Evolutionary conservation across 2,113 vertebrate genomes (phyloP).

Genomic region (Mixornis gularis): DNA sequence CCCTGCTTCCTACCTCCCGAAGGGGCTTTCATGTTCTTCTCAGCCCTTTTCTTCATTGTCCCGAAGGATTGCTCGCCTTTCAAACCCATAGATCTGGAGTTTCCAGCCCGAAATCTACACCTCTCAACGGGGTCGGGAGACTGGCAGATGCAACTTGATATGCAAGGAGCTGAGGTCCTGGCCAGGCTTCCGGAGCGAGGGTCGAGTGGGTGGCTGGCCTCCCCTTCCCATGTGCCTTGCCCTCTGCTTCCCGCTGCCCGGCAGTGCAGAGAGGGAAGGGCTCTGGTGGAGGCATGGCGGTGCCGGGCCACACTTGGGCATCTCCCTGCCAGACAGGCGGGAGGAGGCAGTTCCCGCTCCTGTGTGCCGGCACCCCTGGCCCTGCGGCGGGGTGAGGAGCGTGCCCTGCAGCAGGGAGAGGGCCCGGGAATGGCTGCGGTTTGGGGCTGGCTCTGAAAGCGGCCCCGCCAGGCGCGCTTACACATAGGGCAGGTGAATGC

Average conservation of each 20-base stretch:
- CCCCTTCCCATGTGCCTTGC: background rate
- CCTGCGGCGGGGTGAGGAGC: background rate
- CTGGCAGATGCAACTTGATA: background rate
- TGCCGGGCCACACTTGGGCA: background rate
- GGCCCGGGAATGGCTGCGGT: background rate
- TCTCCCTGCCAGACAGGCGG: background rate
- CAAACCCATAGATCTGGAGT: background rate
- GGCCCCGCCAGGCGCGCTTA: background rate
- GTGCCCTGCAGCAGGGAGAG: background rate
- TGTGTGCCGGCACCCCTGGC: too few species aligned
- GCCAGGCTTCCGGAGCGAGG: background rate
- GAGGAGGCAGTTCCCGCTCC: background rate
- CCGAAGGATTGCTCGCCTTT: background rate
- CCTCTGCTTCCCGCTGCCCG: background rate
- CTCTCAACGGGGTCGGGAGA: background rate
- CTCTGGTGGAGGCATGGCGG: background rate
- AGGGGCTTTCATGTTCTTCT: background rate
- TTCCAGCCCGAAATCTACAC: background rate
- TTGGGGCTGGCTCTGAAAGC: background rate
- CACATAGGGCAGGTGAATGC: background rate
- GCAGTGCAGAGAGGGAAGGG: background rate
- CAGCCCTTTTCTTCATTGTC: background rate
- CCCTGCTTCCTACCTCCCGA: accelerated
- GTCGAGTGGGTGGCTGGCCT: background rate
- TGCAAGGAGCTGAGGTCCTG: accelerated